phyloP scores from a whole-genome alignment of 1,140 invertebrate species.

The Macrosteles quadrilineatus region DNA sequence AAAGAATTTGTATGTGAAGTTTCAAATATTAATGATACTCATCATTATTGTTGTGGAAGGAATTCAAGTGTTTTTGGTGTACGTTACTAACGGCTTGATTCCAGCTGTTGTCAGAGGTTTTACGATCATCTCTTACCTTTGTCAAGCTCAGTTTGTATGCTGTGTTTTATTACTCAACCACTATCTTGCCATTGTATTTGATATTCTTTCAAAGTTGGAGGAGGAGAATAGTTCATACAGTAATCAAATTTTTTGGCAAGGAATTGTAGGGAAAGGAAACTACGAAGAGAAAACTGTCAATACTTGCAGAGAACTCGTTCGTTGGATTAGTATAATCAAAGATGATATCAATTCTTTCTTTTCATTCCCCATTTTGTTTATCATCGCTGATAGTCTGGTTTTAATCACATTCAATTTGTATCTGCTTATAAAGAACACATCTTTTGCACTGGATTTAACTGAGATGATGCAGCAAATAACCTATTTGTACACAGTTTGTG shows the following conservation, averaged over 20 bases:
- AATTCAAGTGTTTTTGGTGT: not conserved
- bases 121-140: not conserved
- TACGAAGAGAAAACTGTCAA: not conserved
- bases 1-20: not conserved
- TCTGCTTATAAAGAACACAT: not conserved
- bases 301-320: not conserved
- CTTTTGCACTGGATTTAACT: not conserved
- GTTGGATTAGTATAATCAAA: not conserved
- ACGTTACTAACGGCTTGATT: not conserved
- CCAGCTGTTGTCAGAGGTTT: not conserved
- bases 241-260: not conserved
- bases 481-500: constrained; percentile 10
- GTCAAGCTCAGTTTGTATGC: not conserved
- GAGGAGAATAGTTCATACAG: not conserved
- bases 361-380: not conserved
- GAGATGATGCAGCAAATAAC: not conserved
- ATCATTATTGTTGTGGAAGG: not conserved
- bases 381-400: not conserved
- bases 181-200: not conserved
- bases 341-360: not conserved
- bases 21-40: not conserved
- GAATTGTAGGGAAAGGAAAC: not conserved
- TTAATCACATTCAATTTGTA: constrained; percentile 8
- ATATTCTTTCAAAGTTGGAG: not conserved
- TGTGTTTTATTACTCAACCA: not conserved